A percentile compares a stretch with the other conserved stretches of the same genome.
Evolutionary conservation across 2,888 invertebrate genomes (phyloP).

Genomic region (Drosophila subquinaria): DNA sequence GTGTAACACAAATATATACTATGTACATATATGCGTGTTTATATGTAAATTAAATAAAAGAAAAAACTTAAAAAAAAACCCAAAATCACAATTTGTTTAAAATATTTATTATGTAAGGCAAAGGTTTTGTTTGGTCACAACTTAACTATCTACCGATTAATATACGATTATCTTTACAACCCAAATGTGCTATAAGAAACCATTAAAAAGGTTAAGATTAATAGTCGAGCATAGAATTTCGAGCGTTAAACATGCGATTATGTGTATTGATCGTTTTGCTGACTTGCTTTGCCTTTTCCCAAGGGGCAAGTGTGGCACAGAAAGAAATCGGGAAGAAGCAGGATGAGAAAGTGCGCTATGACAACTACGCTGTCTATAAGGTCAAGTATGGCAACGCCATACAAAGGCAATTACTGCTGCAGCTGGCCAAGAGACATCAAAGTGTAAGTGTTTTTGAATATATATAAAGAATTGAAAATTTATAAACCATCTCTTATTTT

Average conservation of each 20-base stretch:
- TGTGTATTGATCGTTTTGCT: background rate
- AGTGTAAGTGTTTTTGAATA: slow-evolving; percentile 37
- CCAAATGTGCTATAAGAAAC: background rate
- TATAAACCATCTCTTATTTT: background rate
- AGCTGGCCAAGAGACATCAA: slow-evolving; percentile 22
- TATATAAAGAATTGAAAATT: background rate
- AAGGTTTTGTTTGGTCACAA: background rate
- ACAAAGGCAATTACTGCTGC: slow-evolving; percentile 26
- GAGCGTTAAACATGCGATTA: slow-evolving; percentile 30
- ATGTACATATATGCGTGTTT: slow-evolving; percentile 33
- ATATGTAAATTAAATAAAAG: slow-evolving; percentile 36
- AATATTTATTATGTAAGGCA: background rate
- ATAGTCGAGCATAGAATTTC: slow-evolving; percentile 1
- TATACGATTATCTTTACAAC: slow-evolving; percentile 23
- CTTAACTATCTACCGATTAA: slow-evolving; percentile 14
- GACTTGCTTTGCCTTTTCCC: background rate
- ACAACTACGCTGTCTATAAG: slow-evolving; percentile 37
- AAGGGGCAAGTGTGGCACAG: slow-evolving; percentile 13
- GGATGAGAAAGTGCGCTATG: slow-evolving; percentile 36
- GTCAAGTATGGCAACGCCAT: slow-evolving; percentile 8
- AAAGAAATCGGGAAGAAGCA: background rate
- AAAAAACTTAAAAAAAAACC: slow-evolving; percentile 17
- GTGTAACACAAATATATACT: slow-evolving; percentile 19
- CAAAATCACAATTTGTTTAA: background rate
- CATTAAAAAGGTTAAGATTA: background rate